These are phyloP conservation scores for Rhodinocichla rosea DNA, from an alignment of 2,113 vertebrate genomes.

Conservation along the genomic window DNA sequence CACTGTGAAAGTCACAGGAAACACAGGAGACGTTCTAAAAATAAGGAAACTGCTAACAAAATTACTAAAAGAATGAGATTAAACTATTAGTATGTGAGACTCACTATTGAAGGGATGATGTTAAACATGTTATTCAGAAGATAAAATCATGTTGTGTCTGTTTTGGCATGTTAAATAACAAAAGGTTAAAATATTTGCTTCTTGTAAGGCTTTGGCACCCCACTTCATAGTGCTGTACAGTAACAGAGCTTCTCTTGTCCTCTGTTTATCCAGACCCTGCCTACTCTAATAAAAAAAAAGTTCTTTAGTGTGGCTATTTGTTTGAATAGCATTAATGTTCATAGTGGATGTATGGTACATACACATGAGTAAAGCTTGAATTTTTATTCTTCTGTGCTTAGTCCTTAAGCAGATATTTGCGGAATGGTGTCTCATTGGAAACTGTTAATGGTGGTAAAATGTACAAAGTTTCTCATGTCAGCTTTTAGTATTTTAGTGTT, in stretches of 20 bases:
- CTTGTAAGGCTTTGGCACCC: not conserved
- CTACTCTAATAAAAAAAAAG: not conserved
- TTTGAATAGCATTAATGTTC: not conserved
- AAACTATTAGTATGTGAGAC: not conserved
- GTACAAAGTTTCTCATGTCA: constrained; percentile 56
- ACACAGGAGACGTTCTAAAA: not conserved
- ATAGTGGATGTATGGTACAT: not conserved
- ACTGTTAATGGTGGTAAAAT: constrained; percentile 39
- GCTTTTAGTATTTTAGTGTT: constrained; percentile 66
- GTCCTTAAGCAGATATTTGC: constrained; percentile 21
- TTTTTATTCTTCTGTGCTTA: not conserved
- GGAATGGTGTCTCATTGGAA: constrained; percentile 29
- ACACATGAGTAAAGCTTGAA: not conserved
- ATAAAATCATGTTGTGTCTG: not conserved
- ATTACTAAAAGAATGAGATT: not conserved
- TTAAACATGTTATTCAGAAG: not conserved
- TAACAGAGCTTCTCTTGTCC: not conserved
- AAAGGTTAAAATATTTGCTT: not conserved
- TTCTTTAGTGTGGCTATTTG: not conserved
- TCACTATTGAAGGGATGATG: not conserved
- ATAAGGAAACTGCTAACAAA: not conserved
- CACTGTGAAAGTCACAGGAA: not conserved
- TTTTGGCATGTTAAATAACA: not conserved
- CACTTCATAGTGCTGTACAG: not conserved
- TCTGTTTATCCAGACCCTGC: not conserved